Evolutionary conservation across 2,888 invertebrate genomes (phyloP).

Genomic region (Eupithecia dodoneata): DNA sequence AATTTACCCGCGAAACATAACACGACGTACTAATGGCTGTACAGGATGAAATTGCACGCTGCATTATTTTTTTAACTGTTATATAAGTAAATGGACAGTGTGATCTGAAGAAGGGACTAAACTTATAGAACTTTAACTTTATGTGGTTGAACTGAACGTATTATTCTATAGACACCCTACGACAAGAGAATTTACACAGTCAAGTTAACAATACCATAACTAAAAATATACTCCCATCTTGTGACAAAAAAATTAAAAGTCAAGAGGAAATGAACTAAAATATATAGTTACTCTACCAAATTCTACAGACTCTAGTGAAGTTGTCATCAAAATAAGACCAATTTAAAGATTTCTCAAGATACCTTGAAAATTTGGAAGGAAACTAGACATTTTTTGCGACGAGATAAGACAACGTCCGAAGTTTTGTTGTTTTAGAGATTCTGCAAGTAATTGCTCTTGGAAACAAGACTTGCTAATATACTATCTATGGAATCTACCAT

Average conservation of each 20-base stretch:
- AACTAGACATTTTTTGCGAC: neutral
- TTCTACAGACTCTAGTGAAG: neutral
- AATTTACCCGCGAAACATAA: slow-evolving; percentile 75
- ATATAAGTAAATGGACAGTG: neutral
- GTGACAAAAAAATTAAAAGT: neutral
- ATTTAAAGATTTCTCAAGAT: neutral
- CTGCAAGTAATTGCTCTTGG: slow-evolving; percentile 1
- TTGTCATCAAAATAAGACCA: neutral
- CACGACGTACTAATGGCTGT: slow-evolving; percentile 35
- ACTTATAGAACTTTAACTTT: neutral
- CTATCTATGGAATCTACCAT: neutral
- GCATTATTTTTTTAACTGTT: neutral
- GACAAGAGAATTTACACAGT: neutral
- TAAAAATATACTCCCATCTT: neutral
- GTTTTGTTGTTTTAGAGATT: neutral
- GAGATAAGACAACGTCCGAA: neutral
- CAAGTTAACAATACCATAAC: neutral
- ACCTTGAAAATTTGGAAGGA: neutral
- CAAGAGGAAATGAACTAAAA: neutral
- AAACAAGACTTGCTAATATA: neutral
- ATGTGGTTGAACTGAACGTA: neutral
- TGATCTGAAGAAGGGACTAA: neutral
- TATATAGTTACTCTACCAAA: neutral
- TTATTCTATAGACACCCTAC: neutral
- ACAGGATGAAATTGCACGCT: slow-evolving; percentile 8